Evolutionary conservation across 1,140 invertebrate species (phyloP), one percentile per base, ranked within the genome.

Genomic region (Drosophila bipectinata): DNA sequence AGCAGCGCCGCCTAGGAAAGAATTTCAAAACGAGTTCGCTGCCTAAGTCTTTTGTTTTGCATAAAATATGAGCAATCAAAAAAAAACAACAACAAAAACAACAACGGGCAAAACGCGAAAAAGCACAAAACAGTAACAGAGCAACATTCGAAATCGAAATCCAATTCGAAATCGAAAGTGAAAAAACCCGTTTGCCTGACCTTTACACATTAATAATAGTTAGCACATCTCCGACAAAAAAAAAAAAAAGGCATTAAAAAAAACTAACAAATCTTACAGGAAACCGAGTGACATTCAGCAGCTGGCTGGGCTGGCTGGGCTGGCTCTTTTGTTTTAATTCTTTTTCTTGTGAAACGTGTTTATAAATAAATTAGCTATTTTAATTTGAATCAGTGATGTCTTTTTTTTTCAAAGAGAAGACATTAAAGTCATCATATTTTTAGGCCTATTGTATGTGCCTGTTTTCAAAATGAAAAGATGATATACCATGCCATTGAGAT

Each of bases 201-300:
- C 82, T 87, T 87, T 88, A 87, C 66, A 80, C 82, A 87, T 87
- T 78, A 82, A 87, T 87, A 82, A 87, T 74, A 56, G 78, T 85
- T 87, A 87, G 81, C 82, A 87, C 81, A 85, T 87, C 78, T 67
- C 55, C 34, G 48, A 44, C 24, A 32, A 53, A 44, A 44, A 18
- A 18, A 18, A 18, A 18, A 18, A 18, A 18, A 18, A 18, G 18
- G 10, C 15, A 37, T 52, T 10, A 54, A 59, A 54, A 59, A 34
- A 21, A 32, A 28, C 30, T 21, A 52, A 57, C 60, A 53, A 56
- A 64, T 63, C 18, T 73, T 62, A 44, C 71, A 72, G 71, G 68
- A 39, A 37, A 26, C 28, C 8, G 41, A 64, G 14, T 58, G 54
- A 15, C 58, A 60, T 60, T 52, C 57, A 10, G 18, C 41, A 18